Percentiles rank a stretch among this genome's conserved stretches.
Evolutionary conservation across 2,888 invertebrate genomes (phyloP).

Genomic region (Parnassius apollo): DNA sequence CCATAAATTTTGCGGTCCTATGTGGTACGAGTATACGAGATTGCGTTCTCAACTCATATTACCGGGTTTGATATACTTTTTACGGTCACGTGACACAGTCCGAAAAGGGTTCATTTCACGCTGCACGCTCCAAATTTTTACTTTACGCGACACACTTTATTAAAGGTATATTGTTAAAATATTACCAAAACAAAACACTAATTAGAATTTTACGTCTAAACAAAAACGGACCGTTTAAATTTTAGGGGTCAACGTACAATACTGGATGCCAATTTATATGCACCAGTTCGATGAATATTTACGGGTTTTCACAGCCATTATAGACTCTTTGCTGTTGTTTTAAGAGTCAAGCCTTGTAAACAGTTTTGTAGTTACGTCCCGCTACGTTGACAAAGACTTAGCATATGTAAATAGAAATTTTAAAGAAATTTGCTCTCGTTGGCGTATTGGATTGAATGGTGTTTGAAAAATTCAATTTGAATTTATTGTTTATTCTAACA

Average conservation of each 20-base stretch:
- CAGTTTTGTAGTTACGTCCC: not conserved
- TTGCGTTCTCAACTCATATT: too few species aligned
- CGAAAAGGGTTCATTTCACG: constrained; percentile 34
- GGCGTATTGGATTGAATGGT: constrained; percentile 37
- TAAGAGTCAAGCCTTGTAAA: not conserved
- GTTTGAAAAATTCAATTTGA: constrained; percentile 31
- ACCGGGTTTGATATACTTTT: constrained; percentile 34
- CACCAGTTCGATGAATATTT: constrained; percentile 53
- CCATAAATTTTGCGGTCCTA: too few species aligned
- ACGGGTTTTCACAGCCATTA: constrained; percentile 7
- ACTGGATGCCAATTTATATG: constrained; percentile 58
- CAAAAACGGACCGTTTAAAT: constrained; percentile 56
- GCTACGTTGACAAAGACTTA: constrained; percentile 30
- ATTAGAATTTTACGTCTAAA: constrained; percentile 55
- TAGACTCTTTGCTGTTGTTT: constrained; percentile 13
- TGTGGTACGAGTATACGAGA: too few species aligned
- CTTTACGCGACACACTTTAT: constrained; percentile 28
- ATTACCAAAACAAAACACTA: constrained; percentile 43
- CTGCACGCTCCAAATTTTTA: constrained; percentile 35
- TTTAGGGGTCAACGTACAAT: constrained; percentile 57
- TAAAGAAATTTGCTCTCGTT: constrained; percentile 39
- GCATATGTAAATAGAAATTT: constrained; percentile 46
- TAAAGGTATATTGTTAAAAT: constrained; percentile 12
- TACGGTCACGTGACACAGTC: constrained; percentile 31
- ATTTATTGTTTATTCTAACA: constrained; percentile 18